Evolutionary conservation across 2,113 vertebrate species (phyloP).

Genomic region (Sylvilagus bachmani): DNA sequence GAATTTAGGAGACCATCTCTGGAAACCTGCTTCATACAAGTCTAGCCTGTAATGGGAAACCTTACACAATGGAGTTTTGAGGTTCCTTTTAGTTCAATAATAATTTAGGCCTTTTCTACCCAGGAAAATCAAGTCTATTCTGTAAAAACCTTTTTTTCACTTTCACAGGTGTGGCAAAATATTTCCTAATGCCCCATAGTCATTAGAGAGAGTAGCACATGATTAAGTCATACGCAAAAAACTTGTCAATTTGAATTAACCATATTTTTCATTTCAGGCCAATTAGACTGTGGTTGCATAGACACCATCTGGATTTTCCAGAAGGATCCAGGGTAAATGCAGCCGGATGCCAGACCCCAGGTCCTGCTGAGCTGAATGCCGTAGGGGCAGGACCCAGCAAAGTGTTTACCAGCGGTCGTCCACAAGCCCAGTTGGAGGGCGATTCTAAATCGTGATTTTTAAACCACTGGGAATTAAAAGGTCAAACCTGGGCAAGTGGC

Average conservation of each 20-base stretch:
- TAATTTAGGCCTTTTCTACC: constrained; percentile 40
- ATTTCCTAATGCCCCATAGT: neutral
- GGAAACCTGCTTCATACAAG: neutral
- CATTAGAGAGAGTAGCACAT: neutral
- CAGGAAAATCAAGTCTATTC: constrained; percentile 25
- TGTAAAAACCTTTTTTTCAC: neutral
- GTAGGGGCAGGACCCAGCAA: neutral
- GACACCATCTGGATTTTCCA: constrained; percentile 48
- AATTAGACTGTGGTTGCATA: neutral
- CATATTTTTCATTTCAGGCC: constrained; percentile 53
- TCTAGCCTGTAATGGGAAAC: constrained; percentile 49
- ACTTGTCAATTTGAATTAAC: constrained; percentile 51
- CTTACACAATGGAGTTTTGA: constrained; percentile 58
- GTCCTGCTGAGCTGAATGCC: constrained; percentile 19
- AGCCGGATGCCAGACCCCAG: neutral
- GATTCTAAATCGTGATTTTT: constrained; percentile 8
- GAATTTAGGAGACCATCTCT: constrained; percentile 28
- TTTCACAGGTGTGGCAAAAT: neutral
- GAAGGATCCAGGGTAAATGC: constrained; percentile 12
- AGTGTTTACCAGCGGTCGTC: neutral
- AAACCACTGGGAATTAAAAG: neutral
- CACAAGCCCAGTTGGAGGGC: neutral
- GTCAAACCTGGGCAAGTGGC: neutral
- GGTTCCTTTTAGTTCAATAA: constrained; percentile 33
- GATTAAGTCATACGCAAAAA: neutral